Percentiles rank a stretch among this genome's conserved stretches.
Conservation (phyloP, 1,140 invertebrate genomes). For the Drusus annulatus region DNA sequence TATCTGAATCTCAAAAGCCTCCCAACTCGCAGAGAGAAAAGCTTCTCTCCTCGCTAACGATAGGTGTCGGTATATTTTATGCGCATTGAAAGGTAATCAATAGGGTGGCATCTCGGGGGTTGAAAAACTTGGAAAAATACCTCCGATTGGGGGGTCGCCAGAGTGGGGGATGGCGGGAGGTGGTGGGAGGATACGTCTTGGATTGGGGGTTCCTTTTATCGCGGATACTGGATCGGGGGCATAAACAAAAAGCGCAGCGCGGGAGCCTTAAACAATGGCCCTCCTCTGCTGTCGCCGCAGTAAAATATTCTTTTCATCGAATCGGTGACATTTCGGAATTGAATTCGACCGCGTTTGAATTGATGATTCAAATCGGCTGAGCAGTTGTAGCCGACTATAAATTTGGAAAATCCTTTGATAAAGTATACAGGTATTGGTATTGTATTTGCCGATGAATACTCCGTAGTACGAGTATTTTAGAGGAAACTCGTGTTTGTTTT, state of each 20-base stretch:
- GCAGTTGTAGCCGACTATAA: not conserved
- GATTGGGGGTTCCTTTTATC: constrained; percentile 35
- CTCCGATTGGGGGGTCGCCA: not conserved
- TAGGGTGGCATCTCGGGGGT: constrained; percentile 46
- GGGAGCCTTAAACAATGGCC: constrained; percentile 49
- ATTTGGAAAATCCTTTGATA: constrained; percentile 9
- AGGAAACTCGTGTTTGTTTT: too few species aligned
- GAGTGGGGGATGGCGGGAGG: not conserved
- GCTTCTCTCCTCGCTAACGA: constrained; percentile 36
- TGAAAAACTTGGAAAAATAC: constrained; percentile 46
- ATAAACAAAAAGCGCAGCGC: constrained; percentile 49
- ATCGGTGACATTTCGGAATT: constrained; percentile 48
- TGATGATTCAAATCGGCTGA: constrained; percentile 21
- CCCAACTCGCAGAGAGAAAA: not conserved
- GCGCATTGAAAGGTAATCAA: constrained; percentile 57
- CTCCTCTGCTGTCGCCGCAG: constrained; percentile 5
- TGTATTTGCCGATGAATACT: too few species aligned
- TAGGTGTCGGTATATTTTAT: constrained; percentile 54
- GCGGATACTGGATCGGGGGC: constrained; percentile 25
- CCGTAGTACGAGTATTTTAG: too few species aligned
- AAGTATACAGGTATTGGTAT: too few species aligned
- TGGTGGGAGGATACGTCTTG: not conserved
- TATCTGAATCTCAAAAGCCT: constrained; percentile 24
- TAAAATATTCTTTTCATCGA: constrained; percentile 51
- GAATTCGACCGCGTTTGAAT: constrained; percentile 45